These are phyloP conservation scores for Oreonectes daqikongensis DNA, from an alignment of 2,797 vertebrate species.

Conservation along the genomic window DNA sequence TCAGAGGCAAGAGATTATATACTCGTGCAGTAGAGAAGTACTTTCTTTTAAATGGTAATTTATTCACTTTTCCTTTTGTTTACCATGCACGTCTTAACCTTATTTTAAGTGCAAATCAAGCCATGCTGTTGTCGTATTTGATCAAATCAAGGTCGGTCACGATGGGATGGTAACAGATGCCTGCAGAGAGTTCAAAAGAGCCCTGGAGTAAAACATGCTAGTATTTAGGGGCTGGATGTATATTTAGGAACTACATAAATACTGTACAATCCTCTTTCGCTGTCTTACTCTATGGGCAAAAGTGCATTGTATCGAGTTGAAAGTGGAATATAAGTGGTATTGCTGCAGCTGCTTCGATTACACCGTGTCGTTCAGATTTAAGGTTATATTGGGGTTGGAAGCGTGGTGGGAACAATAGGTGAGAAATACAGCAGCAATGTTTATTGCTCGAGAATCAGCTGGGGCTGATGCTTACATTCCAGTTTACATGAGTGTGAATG, in stretches of 20 bases:
- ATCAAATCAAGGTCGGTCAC: slow-evolving; percentile 33
- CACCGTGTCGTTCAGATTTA: slow-evolving; percentile 24
- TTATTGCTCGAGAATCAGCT: slow-evolving; percentile 43
- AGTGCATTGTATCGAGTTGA: slow-evolving; percentile 41
- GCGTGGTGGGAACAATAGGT: not conserved
- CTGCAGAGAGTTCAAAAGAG: slow-evolving; percentile 2
- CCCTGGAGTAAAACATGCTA: slow-evolving; percentile 32
- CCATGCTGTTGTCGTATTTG: slow-evolving; percentile 44
- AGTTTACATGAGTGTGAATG: slow-evolving; percentile 36
- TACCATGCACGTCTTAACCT: slow-evolving; percentile 47
- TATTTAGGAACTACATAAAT: not conserved
- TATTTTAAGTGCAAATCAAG: slow-evolving; percentile 48
- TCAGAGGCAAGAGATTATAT: slow-evolving; percentile 46
- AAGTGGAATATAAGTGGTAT: slow-evolving; percentile 30
- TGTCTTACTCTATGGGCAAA: slow-evolving; percentile 3
- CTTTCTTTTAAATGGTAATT: slow-evolving; percentile 41
- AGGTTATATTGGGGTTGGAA: slow-evolving; percentile 10
- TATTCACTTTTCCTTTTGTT: slow-evolving; percentile 37
- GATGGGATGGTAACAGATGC: slow-evolving; percentile 19
- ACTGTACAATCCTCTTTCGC: slow-evolving; percentile 15
- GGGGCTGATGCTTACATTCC: slow-evolving; percentile 34
- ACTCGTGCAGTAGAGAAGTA: slow-evolving; percentile 29
- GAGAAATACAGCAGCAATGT: slow-evolving; percentile 19
- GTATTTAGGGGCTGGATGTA: not conserved
- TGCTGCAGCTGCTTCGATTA: slow-evolving; percentile 27